phyloP scores from a whole-genome alignment of 92 coral and sea anemone species.

The Blastomussa wellsi region DNA sequence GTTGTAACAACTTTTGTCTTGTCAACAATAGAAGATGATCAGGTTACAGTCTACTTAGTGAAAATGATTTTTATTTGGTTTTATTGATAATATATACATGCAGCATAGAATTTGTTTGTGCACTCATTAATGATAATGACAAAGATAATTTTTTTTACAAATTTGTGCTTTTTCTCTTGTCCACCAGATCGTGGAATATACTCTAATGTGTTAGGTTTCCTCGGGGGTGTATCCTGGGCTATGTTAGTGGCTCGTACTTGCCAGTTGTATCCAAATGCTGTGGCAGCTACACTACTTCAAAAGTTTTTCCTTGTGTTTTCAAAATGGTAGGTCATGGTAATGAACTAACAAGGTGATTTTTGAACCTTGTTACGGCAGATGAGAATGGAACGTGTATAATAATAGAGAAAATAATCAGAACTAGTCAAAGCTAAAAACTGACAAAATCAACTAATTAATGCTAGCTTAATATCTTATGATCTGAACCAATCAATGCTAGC shows the following conservation, averaged over 20 bases:
- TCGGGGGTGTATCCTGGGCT: constrained; percentile 99
- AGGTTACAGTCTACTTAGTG: too few relatives aligned
- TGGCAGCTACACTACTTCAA: constrained; percentile 90
- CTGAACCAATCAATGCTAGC: too few relatives aligned
- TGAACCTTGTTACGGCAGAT: too few relatives aligned
- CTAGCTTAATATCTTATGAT: too few relatives aligned
- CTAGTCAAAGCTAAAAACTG: too few relatives aligned
- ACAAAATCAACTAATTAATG: too few relatives aligned
- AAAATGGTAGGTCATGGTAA: constrained; percentile 69
- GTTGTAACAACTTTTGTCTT: too few relatives aligned
- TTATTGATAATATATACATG: too few relatives aligned
- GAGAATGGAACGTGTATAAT: too few relatives aligned
- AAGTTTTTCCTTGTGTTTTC: constrained; percentile 96
- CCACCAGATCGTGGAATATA: constrained; percentile 83
- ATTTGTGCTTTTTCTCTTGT: neutral
- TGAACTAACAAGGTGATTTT: neutral
- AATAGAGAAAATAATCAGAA: too few relatives aligned
- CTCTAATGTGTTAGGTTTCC: constrained; percentile 92
- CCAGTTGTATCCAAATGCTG: constrained; percentile 98
- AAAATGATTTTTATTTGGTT: too few relatives aligned
- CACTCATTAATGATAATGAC: too few relatives aligned
- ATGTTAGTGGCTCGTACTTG: constrained; percentile 99
- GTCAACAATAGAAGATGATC: neutral
- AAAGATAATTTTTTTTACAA: neutral
- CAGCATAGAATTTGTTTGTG: neutral